A percentile compares a stretch with the other conserved stretches of the same genome.
Evolutionary conservation across 2,797 vertebrate genomes (phyloP).

Genomic region (Platalea minor): DNA sequence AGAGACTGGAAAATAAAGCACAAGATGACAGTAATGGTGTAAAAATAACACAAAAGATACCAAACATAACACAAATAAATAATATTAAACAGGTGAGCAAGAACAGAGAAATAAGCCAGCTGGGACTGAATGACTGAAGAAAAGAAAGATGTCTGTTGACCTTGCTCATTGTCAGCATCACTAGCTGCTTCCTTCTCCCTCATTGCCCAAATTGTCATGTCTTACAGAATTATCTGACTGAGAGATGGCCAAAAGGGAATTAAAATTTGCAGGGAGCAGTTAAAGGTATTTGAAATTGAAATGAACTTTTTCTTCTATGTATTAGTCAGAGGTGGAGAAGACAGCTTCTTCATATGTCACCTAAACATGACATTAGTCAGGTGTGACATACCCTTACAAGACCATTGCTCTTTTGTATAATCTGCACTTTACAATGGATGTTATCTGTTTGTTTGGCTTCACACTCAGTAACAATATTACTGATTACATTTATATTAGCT

Average conservation of each 20-base stretch:
- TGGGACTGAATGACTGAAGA: not conserved
- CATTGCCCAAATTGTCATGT: not conserved
- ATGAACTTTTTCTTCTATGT: not conserved
- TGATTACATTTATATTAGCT: not conserved
- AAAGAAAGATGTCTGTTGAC: not conserved
- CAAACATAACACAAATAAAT: not conserved
- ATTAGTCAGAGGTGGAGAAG: not conserved
- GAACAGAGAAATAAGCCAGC: not conserved
- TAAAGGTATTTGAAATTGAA: not conserved
- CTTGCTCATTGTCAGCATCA: not conserved
- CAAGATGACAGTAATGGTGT: not conserved
- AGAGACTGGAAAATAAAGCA: not conserved
- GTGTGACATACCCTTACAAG: rapidly evolving
- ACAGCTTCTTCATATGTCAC: not conserved
- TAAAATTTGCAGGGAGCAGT: not conserved
- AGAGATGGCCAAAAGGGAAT: not conserved
- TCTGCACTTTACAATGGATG: not conserved
- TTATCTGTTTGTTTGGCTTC: not conserved
- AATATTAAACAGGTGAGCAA: not conserved
- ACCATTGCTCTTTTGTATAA: not conserved
- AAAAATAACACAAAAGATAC: not conserved
- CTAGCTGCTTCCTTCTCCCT: not conserved
- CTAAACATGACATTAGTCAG: not conserved
- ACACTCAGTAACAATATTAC: not conserved
- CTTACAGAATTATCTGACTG: not conserved